Conservation (phyloP, 2,113 vertebrate genomes). For the Cheirogaleus medius region DNA sequence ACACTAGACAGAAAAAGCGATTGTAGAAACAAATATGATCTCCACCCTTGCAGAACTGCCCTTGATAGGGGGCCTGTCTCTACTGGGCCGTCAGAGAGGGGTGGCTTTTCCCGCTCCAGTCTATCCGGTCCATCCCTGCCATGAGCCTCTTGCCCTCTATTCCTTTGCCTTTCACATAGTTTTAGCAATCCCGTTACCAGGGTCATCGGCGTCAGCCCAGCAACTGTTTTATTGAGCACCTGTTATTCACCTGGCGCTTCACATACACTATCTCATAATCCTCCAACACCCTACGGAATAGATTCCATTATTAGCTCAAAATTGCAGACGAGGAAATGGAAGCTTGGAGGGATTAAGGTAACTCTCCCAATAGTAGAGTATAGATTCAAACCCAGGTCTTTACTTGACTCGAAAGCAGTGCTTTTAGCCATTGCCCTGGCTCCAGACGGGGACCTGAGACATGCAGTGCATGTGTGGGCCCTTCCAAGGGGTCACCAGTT, state of each 20-base stretch:
- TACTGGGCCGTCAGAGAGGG: not conserved
- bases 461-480: not conserved
- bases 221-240: not conserved
- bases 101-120: not conserved
- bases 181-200: not conserved
- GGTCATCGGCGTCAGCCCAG: not conserved
- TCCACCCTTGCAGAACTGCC: not conserved
- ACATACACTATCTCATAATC: rapidly evolving
- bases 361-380: not conserved
- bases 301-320: not conserved
- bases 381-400: not conserved
- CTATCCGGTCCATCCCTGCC: rapidly evolving
- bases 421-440: not conserved
- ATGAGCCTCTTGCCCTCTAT: rapidly evolving
- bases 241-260: rapidly evolving
- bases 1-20: not conserved
- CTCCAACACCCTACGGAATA: rapidly evolving
- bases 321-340: not conserved
- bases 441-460: not conserved
- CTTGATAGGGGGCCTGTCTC: not conserved
- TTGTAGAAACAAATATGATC: not conserved
- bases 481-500: not conserved
- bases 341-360: too few species aligned
- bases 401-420: not conserved
- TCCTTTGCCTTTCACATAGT: not conserved